Conservation (phyloP, 2,888 invertebrate species). For the Exephanes ischioxanthus region DNA sequence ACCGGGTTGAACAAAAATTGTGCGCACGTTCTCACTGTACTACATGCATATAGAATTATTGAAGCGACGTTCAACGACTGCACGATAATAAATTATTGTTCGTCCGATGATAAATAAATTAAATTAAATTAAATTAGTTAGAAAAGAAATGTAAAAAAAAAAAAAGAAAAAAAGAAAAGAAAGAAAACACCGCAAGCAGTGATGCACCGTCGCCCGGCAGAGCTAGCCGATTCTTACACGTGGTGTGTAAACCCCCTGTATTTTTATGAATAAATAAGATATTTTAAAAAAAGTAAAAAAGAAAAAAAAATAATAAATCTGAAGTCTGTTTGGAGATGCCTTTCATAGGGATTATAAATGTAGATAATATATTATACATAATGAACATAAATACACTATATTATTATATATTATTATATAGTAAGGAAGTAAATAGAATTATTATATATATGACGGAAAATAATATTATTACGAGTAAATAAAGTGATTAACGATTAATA, state of each 20-base stretch:
- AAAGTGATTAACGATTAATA: slow-evolving; percentile 84
- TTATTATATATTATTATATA: slow-evolving; percentile 78
- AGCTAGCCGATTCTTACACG: slow-evolving; percentile 68
- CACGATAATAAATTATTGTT: slow-evolving; percentile 51
- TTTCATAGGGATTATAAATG: slow-evolving; percentile 85
- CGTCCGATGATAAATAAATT: slow-evolving; percentile 31
- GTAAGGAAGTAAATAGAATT: slow-evolving; percentile 81
- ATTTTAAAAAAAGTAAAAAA: slow-evolving; percentile 80
- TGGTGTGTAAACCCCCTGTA: slow-evolving; percentile 80
- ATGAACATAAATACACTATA: slow-evolving; percentile 85
- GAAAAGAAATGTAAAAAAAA: slow-evolving; percentile 22
- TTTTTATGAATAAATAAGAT: slow-evolving; percentile 85
- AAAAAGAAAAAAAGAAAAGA: slow-evolving; percentile 32
- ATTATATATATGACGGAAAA: slow-evolving; percentile 81
- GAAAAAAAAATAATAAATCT: slow-evolving; percentile 78
- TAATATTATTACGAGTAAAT: slow-evolving; percentile 84
- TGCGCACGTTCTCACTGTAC: slow-evolving; percentile 31
- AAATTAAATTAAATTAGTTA: slow-evolving; percentile 39
- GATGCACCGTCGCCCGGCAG: slow-evolving; percentile 53
- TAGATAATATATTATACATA: slow-evolving; percentile 85
- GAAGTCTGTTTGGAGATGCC: slow-evolving; percentile 85
- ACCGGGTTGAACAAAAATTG: slow-evolving; percentile 49
- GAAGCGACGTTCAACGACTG: slow-evolving; percentile 44
- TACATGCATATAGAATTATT: slow-evolving; percentile 47
- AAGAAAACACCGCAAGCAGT: slow-evolving; percentile 36